Evolutionary conservation across 2,113 vertebrate genomes (phyloP), one percentile per base, ranked within the genome.

Genomic region (Mormoops blainvillei): DNA sequence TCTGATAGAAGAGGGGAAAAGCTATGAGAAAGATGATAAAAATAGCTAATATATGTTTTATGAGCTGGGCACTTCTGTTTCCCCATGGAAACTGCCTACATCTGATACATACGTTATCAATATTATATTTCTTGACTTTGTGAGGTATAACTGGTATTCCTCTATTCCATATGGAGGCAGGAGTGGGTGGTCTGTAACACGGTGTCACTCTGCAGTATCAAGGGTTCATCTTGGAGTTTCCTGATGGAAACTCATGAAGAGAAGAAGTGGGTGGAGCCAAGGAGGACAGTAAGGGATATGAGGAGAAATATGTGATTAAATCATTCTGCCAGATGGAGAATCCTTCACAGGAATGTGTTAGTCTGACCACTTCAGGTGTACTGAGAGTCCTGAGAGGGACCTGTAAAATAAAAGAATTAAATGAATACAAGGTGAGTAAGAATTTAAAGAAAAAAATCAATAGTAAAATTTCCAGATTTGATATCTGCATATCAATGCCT

Each of bases 221-320:
- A 36, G 28, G 28, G 24, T 22, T 24, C 11, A 20, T 14, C 28
- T 2, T 11, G 38, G n/a, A 85, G 3, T 16, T 0, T n/a, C 77
- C 50, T 26, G 67, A 3, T 22, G 33, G 36, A 73, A 18, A 12
- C 3, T 56, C 26, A 26, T 0, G 3, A 3, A 7, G 33, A 3
- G 2, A 2, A 4, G 20, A 38, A 77, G 10, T 28, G 5, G 14
- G 31, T 0, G 5, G 31, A 16, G 8, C 22, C 18, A 6, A 73
- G 31, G 5, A 58, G 18, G 33, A n/a, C 45, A 65, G 24, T 70
- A 71, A 65, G 31, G 4, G 1, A 2, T 28, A 11, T 8, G 7
- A 76, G 26, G 41, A 74, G 45, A 76, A 73, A n/a, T n/a, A 2
- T n/a, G 10, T 63, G 20, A 43, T 18, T 2, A 1, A 50, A 58